These are phyloP conservation scores for Drosophila greeni DNA, from an alignment of 2,888 invertebrate species.

Conservation along the genomic window DNA sequence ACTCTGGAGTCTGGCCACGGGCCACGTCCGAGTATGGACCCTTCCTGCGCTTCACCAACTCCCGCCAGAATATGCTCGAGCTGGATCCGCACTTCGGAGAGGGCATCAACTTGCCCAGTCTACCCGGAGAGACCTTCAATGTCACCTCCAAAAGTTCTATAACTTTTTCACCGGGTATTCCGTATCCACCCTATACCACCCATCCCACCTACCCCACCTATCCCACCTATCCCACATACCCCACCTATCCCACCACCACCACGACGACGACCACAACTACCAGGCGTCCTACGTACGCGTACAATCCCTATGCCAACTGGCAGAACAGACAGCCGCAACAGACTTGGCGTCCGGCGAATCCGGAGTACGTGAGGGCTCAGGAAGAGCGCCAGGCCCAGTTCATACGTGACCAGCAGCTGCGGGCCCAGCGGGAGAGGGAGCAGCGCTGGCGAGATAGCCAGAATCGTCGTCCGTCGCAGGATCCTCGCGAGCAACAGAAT, in stretches of 20 bases:
- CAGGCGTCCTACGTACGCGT: constrained; percentile 27
- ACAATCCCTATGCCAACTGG: constrained; percentile 30
- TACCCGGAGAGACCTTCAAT: too few relatives aligned
- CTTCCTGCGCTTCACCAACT: constrained; percentile 74
- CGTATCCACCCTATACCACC: too few relatives aligned
- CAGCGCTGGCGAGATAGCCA: constrained; percentile 24
- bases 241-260: constrained; percentile 17
- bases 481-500: constrained; percentile 9
- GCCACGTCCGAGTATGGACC: constrained; percentile 75
- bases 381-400: constrained; percentile 21
- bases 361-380: constrained; percentile 22
- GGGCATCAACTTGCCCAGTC: constrained; percentile 73
- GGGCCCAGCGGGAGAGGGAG: constrained; percentile 13
- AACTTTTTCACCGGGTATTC: too few relatives aligned
- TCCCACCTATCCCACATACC: too few relatives aligned
- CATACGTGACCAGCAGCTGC: constrained; percentile 12
- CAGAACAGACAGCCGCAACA: constrained; percentile 17
- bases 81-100: constrained; percentile 76
- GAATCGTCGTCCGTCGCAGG: constrained; percentile 9
- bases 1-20: constrained; percentile 69
- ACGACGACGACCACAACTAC: constrained; percentile 33
- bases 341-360: constrained; percentile 12
- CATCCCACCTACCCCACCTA: not conserved
- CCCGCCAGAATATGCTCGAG: constrained; percentile 55
- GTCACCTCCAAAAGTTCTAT: too few relatives aligned